Base-by-base conservation (phyloP, 1,140 invertebrate genomes). In the Neotoxoptera formosana region DNA sequence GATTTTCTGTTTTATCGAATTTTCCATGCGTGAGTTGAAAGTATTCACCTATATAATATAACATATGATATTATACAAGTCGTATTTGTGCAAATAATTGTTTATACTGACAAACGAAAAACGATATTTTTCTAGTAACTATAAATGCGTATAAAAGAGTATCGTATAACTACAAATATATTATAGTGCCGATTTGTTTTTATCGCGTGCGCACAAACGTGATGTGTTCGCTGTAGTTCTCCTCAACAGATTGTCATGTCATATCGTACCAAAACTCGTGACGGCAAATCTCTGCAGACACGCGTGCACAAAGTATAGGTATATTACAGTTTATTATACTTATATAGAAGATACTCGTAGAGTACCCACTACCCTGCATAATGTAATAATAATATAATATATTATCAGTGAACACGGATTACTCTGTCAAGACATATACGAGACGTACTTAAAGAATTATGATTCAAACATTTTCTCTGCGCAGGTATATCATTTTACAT, bases 311-410 rank as follows among this genome's bases (percentile, higher is more conserved):
- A 47, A 23, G 45, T 87, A 88, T n/a, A 48, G 0, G 30, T 7
- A 11, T 21, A 84, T 25, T 34, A 20, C 56, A 36, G 36, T 84
- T 45, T 81, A 81, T 36, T 34, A 36, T 81, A 36, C 6, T 81
- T 20, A 14, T 51, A 51, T 51, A 81, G 36, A 81, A 20, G 20
- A 81, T 53, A 53, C 36, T 36, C 34, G 0, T 81, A 17, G 34
- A 36, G 23, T 41, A 21, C 21, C 36, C 21, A n/a, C 0, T 51
- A 83, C 36, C 36, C 21, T 41, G 41, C 30, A 67, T 0, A 67
- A 67, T 67, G 30, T n/a, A 76, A 76, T 76, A 76, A 76, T 76
- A 76, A 76, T 76, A 76, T 76, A n/a, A 76, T 76, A n/a, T 34
- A 76, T 76, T 76, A 76, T 76, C 30, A n/a, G 14, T 76, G 60